A percentile compares a stretch with the other conserved stretches of the same genome.
Conservation (phyloP, 2,888 invertebrate species). For the Oscheius sp. region DNA sequence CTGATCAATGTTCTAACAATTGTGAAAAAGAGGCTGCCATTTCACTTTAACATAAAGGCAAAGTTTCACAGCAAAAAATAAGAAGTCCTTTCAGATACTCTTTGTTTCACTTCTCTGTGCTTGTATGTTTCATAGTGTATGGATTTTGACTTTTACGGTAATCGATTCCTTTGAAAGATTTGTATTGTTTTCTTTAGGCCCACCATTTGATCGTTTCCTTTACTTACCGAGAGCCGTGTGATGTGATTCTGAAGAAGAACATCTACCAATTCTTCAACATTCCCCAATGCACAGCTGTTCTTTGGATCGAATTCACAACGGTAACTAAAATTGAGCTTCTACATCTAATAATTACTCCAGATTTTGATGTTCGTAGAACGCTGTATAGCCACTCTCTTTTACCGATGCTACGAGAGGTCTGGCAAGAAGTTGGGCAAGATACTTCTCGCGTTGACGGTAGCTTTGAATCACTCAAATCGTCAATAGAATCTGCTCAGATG, state of each 20-base stretch:
- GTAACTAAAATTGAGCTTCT: background rate
- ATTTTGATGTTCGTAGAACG: conserved; percentile 32
- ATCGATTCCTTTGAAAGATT: no score
- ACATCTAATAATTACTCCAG: background rate
- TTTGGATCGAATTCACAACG: conserved; percentile 30
- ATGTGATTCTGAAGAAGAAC: conserved; percentile 15
- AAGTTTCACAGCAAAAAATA: no score
- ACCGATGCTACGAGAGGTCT: conserved; percentile 7
- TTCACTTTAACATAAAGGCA: conserved; percentile 34
- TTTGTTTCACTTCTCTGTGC: conserved; percentile 23
- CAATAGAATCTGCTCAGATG: background rate
- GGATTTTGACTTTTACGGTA: conserved; percentile 21
- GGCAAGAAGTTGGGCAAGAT: conserved; percentile 16
- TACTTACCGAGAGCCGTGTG: conserved; percentile 23
- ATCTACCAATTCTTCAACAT: conserved; percentile 24
- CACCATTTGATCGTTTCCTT: conserved; percentile 33
- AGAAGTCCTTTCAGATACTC: conserved; percentile 7
- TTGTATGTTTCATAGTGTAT: conserved; percentile 20
- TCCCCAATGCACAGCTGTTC: conserved; percentile 4
- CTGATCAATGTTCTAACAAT: conserved; percentile 12
- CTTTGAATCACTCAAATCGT: background rate
- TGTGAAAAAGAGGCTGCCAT: background rate
- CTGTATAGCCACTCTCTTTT: conserved; percentile 15
- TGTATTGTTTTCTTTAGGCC: background rate
- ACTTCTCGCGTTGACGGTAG: conserved; percentile 13